Percentiles rank a stretch among this genome's conserved stretches.
Evolutionary conservation across 2,113 vertebrate species (phyloP).

Genomic region (Caranx ignobilis): DNA sequence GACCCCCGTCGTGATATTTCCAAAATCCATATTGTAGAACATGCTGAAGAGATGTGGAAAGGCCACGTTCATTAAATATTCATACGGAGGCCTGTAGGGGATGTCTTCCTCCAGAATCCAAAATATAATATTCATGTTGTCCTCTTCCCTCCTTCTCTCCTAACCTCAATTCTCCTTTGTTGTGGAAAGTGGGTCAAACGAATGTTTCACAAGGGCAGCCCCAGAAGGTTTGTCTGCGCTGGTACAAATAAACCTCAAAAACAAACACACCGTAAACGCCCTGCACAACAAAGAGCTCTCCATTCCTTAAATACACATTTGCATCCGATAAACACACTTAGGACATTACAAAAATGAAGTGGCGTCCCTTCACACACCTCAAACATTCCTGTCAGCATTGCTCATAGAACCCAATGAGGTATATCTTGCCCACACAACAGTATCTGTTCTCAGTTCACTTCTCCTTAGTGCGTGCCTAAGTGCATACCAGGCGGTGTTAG

Average conservation of each 20-base stretch:
- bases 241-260: neutral
- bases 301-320: neutral
- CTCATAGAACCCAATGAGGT: constrained; percentile 35
- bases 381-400: constrained; percentile 13
- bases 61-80: constrained; percentile 65
- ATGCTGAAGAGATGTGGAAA: constrained; percentile 38
- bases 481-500: constrained; percentile 37
- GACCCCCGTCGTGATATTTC: neutral
- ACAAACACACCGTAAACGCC: constrained; percentile 10
- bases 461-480: neutral
- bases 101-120: constrained; percentile 47
- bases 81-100: constrained; percentile 51
- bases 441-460: constrained; percentile 16
- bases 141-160: constrained; percentile 38
- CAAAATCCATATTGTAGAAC: constrained; percentile 24
- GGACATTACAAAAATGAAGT: constrained; percentile 5
- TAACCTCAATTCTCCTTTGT: constrained; percentile 46
- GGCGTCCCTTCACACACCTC: neutral
- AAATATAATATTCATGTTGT: constrained; percentile 75
- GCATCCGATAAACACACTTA: rapidly evolving
- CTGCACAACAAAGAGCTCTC: neutral
- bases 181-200: constrained; percentile 64
- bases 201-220: constrained; percentile 25
- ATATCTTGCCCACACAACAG: constrained; percentile 6
- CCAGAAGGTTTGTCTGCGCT: constrained; percentile 10